These are phyloP conservation scores for Paratrypauchen microcephalus DNA, from an alignment of 2,797 vertebrate species.

Conservation along the genomic window DNA sequence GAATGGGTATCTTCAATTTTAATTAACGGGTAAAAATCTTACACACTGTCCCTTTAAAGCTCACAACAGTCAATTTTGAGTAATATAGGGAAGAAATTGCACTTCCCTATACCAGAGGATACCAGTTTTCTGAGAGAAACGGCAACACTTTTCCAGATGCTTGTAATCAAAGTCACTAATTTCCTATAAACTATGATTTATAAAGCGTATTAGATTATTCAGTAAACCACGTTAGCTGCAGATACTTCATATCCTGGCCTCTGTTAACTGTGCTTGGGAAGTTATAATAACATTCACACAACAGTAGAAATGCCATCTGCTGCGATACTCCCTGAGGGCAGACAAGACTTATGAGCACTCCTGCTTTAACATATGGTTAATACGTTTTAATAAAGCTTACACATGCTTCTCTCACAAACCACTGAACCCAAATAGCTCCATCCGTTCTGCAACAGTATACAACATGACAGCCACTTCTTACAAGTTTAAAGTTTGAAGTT, in stretches of 20 bases:
- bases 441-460: background rate
- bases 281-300: slow-evolving; percentile 12
- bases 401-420: slow-evolving; percentile 17
- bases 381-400: slow-evolving; percentile 48
- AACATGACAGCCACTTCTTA: slow-evolving; percentile 6
- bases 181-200: background rate
- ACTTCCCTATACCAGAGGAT: too few species aligned
- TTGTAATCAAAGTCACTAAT: background rate
- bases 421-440: background rate
- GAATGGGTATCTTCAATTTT: too few species aligned
- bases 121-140: too few species aligned
- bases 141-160: background rate
- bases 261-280: background rate
- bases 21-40: too few species aligned
- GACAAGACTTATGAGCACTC: slow-evolving; percentile 36
- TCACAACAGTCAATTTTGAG: too few species aligned
- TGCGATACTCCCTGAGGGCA: slow-evolving; percentile 40
- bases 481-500: too few species aligned
- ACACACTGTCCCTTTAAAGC: too few species aligned
- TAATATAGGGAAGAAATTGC: too few species aligned
- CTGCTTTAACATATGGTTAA: slow-evolving; percentile 37
- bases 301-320: slow-evolving; percentile 50
- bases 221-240: background rate
- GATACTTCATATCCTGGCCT: background rate
- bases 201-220: background rate